These are phyloP conservation scores for Congeria kusceri DNA, from an alignment of 2,888 invertebrate genomes.

Conservation along the genomic window DNA sequence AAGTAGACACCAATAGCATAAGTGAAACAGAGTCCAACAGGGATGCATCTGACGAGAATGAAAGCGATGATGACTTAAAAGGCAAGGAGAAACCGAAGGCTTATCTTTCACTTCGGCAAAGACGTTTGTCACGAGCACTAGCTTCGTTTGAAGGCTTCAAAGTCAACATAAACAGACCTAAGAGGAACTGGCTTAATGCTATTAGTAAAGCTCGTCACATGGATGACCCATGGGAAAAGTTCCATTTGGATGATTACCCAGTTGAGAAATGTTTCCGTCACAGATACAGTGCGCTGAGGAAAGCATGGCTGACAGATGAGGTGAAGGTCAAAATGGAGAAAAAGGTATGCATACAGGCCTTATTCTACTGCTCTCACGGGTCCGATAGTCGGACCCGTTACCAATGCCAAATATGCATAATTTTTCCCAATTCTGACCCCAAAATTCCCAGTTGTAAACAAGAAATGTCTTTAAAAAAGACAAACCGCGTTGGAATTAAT, in stretches of 20 bases:
- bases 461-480: no score
- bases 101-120: constrained; percentile 77
- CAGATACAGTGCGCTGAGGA: constrained; percentile 87
- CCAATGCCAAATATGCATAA: no score
- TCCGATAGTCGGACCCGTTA: no score
- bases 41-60: constrained; percentile 69
- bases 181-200: constrained; percentile 79
- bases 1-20: constrained; percentile 43
- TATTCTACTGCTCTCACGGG: no score
- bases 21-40: constrained; percentile 54
- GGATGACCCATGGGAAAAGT: constrained; percentile 87
- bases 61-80: constrained; percentile 55
- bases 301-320: constrained; percentile 86
- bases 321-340: constrained; percentile 87
- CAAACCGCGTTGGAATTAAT: no score
- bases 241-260: constrained; percentile 86
- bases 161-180: constrained; percentile 56
- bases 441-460: no score
- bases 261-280: constrained; percentile 86
- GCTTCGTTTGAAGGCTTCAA: constrained; percentile 60
- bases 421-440: no score
- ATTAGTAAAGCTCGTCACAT: constrained; percentile 77
- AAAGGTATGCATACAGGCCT: constrained; percentile 75
- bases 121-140: constrained; percentile 73
- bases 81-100: constrained; percentile 49